Percentiles rank a stretch among this genome's conserved stretches.
Conservation (phyloP, 1,140 invertebrate genomes). For the Drosophila repletoides region DNA sequence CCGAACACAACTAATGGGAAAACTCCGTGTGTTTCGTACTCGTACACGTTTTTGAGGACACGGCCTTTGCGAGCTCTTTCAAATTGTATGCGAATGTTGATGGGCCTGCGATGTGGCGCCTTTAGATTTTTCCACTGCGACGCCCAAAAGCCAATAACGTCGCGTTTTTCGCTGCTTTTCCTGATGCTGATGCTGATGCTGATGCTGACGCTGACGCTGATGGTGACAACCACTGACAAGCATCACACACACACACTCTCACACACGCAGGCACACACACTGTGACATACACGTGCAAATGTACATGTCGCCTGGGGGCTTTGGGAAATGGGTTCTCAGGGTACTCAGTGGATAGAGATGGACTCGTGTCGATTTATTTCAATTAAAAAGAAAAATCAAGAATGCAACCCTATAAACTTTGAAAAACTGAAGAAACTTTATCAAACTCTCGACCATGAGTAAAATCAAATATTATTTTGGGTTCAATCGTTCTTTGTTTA, state of each 20-base stretch:
- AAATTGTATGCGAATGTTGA: slow-evolving; percentile 14
- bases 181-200: slow-evolving; percentile 50
- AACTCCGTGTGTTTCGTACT: not conserved
- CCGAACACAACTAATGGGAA: not conserved
- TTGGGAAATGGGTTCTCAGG: slow-evolving; percentile 23
- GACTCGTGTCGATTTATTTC: not conserved
- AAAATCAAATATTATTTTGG: too few relatives aligned
- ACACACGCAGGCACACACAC: not conserved
- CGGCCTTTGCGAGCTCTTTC: not conserved
- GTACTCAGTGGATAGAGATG: not conserved
- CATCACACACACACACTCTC: slow-evolving; percentile 31
- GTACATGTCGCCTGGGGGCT: slow-evolving; percentile 2
- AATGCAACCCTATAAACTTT: too few relatives aligned
- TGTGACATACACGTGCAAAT: slow-evolving; percentile 10
- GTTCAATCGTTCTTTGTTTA: too few relatives aligned
- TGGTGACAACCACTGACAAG: slow-evolving; percentile 77
- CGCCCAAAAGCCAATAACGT: slow-evolving; percentile 73
- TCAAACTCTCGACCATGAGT: too few relatives aligned
- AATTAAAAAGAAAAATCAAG: too few relatives aligned
- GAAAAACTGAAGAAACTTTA: too few relatives aligned
- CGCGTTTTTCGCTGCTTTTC: slow-evolving; percentile 44
- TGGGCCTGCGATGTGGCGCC: slow-evolving; percentile 10
- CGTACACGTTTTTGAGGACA: not conserved
- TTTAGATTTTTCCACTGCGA: slow-evolving; percentile 52
- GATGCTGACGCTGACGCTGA: slow-evolving; percentile 73